Percentiles rank a stretch among this genome's conserved stretches.
Evolutionary conservation across 1,140 invertebrate species (phyloP).

Genomic region (Pachyrhynchus sulphureomaculatus): DNA sequence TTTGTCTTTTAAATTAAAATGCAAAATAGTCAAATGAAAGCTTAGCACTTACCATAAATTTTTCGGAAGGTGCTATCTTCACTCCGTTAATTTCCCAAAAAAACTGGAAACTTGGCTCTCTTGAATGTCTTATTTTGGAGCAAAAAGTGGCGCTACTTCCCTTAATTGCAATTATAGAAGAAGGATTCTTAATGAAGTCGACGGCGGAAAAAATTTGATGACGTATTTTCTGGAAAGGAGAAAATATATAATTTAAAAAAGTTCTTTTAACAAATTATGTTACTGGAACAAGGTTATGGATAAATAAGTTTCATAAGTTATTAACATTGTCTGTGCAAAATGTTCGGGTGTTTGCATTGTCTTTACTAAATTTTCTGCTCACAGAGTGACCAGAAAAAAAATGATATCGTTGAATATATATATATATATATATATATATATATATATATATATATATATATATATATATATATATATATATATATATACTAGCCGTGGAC

Average conservation of each 20-base stretch:
- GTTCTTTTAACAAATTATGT: neutral
- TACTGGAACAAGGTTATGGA: neutral
- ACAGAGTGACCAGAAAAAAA: too few relatives aligned
- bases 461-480: too few relatives aligned
- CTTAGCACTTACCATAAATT: constrained; percentile 48
- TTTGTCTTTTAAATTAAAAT: neutral
- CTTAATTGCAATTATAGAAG: constrained; percentile 47
- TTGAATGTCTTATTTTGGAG: constrained; percentile 28
- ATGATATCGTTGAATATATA: too few relatives aligned
- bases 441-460: too few relatives aligned
- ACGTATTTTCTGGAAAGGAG: constrained; percentile 12
- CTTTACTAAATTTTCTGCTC: too few relatives aligned
- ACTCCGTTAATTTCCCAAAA: constrained; percentile 55
- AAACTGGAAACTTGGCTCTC: neutral
- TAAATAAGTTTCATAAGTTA: too few relatives aligned
- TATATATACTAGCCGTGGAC: too few relatives aligned
- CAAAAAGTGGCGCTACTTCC: constrained; percentile 54
- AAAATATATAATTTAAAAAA: too few relatives aligned
- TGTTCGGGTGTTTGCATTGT: too few relatives aligned
- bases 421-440: too few relatives aligned
- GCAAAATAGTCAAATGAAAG: neutral
- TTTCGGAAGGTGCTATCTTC: constrained; percentile 41
- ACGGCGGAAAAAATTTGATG: constrained; percentile 1
- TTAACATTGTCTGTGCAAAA: too few relatives aligned
- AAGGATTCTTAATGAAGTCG: constrained; percentile 53